Evolutionary conservation across 2,113 vertebrate genomes (phyloP), one percentile per base, ranked within the genome.

Genomic region (Rhinogobius similis): DNA sequence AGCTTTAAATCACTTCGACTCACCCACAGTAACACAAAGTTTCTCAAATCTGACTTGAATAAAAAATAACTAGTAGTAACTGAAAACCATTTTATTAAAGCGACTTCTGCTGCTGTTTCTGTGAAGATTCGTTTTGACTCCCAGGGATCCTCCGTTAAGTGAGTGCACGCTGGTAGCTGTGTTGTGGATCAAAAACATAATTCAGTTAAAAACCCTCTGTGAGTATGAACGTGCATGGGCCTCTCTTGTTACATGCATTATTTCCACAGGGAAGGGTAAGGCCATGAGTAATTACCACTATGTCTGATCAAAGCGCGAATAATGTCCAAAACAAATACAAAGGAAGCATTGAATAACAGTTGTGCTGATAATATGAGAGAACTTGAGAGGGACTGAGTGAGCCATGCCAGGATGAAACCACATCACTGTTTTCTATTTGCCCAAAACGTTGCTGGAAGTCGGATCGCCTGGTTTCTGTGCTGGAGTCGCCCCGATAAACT

Each of bases 311-410:
- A 93, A 93, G 90, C 82, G 71, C 48, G 79, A 88, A 87, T 81
- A 81, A 91, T 82, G 88, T 90, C 91, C 91, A 90, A 92, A 82
- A 89, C 83, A 93, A 91, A 92, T 87, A 89, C 68, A 81, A 83
- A 63, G 44, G 67, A 65, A 78, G 86, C 88, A 88, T 93, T 70
- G 41, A 82, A 89, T 92, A 82, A 86, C 90, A 66, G 76, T 43
- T 65, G 36, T 67, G 83, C 77, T 83, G 84, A 91, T 88, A 87
- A 90, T 82, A 77, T 23, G 79, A 63, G 84, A 84, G 83, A 89
- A 91, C 81, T 63, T 73, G 82, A 91, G 85, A 87, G 56, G 13
- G 77, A 69, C 70, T 67, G 73, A 86, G 82, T 63, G 74, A 83
- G 81, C 68, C 12, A 63, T 81, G 88, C 86, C 86, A 88, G 80